These are phyloP conservation scores for Leuctra nigra DNA, from an alignment of 2,888 invertebrate species.

Conservation along the genomic window DNA sequence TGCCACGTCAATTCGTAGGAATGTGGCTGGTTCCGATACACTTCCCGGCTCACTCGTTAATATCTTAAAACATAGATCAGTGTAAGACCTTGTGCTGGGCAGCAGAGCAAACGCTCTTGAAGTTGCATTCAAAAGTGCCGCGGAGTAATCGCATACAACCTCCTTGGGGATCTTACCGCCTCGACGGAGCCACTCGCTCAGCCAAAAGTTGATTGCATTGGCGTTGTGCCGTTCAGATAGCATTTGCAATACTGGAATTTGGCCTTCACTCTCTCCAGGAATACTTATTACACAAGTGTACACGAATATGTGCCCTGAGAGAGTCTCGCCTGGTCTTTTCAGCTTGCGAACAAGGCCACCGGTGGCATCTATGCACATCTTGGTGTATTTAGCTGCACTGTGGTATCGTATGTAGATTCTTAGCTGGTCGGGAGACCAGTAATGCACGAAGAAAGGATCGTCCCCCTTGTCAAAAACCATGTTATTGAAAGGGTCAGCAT, in stretches of 20 bases:
- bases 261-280: constrained; percentile 13
- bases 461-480: constrained; percentile 21
- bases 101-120: constrained; percentile 18
- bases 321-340: background rate
- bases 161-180: constrained; percentile 19
- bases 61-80: constrained; percentile 16
- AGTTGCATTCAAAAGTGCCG: constrained; percentile 21
- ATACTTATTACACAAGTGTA: constrained; percentile 20
- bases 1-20: constrained; percentile 23
- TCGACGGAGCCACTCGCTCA: constrained; percentile 21
- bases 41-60: background rate
- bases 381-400: background rate
- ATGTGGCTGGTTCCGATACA: background rate
- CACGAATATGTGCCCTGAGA: constrained; percentile 19
- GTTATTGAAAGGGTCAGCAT: constrained; percentile 6
- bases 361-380: constrained; percentile 23
- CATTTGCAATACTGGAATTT: constrained; percentile 24
- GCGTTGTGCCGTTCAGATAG: constrained; percentile 23
- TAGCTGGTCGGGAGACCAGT: constrained; percentile 21
- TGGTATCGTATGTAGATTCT: constrained; percentile 19
- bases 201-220: constrained; percentile 23
- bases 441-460: constrained; percentile 25
- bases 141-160: constrained; percentile 18
- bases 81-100: constrained; percentile 11
- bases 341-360: constrained; percentile 19